phyloP scores from a whole-genome alignment of 2,888 invertebrate genomes.

The Phyllotreta cruciferae region DNA sequence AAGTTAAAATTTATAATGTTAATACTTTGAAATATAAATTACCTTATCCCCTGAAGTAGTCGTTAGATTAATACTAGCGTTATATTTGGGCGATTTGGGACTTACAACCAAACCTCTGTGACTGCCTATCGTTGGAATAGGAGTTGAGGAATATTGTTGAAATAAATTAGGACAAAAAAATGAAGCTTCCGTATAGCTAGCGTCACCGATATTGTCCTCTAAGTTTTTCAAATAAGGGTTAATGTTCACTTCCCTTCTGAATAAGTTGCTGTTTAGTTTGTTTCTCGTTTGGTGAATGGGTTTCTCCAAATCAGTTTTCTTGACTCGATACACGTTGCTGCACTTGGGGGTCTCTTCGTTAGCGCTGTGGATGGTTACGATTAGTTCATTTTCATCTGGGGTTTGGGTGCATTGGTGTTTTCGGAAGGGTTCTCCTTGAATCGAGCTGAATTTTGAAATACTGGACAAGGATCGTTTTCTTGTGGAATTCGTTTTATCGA shows the following conservation, averaged over 20 bases:
- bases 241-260: slow-evolving; percentile 39
- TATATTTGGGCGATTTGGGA: slow-evolving; percentile 20
- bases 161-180: slow-evolving; percentile 51
- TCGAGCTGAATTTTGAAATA: slow-evolving; percentile 45
- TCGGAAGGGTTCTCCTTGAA: slow-evolving; percentile 41
- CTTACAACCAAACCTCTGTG: slow-evolving; percentile 25
- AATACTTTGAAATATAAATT: slow-evolving; percentile 2
- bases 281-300: slow-evolving; percentile 17
- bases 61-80: slow-evolving; percentile 30
- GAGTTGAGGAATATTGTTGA: slow-evolving; percentile 48
- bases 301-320: slow-evolving; percentile 14
- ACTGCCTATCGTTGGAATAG: slow-evolving; percentile 41
- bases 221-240: slow-evolving; percentile 44
- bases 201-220: slow-evolving; percentile 39
- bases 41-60: slow-evolving; percentile 32
- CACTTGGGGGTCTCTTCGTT: slow-evolving; percentile 4
- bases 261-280: slow-evolving; percentile 18
- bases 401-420: slow-evolving; percentile 34
- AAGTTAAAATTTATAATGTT: neutral
- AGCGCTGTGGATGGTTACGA: slow-evolving; percentile 15
- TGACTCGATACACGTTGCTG: neutral
- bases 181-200: slow-evolving; percentile 48
- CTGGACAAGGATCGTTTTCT: slow-evolving; percentile 42
- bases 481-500: slow-evolving; percentile 15
- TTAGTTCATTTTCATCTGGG: slow-evolving; percentile 32